These are phyloP conservation scores for Strix uralensis DNA, from an alignment of 2,113 vertebrate genomes.

Conservation along the genomic window DNA sequence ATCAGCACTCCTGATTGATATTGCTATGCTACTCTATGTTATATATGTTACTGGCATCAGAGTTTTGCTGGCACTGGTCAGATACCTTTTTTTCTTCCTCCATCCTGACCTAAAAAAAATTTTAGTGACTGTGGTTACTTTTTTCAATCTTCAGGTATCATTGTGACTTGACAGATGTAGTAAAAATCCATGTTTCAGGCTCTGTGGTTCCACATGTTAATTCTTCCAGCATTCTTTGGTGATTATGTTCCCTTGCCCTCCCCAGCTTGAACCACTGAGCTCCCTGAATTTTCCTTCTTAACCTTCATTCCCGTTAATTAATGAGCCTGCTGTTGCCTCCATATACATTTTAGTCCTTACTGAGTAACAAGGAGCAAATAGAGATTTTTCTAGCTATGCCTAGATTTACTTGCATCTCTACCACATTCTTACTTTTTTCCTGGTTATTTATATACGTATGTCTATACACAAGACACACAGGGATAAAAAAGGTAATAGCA, in stretches of 20 bases:
- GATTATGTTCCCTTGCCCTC: slow-evolving; percentile 30
- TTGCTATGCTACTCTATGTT: background rate
- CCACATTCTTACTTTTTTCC: background rate
- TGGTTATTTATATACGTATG: background rate
- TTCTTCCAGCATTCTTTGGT: background rate
- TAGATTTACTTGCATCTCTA: background rate
- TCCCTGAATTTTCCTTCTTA: slow-evolving; percentile 44
- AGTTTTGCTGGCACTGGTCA: background rate
- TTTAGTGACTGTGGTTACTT: background rate
- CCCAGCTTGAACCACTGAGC: background rate
- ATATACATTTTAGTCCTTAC: background rate
- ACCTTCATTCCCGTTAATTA: slow-evolving; percentile 31
- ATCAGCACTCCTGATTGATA: background rate
- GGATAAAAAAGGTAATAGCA: background rate
- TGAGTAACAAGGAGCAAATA: background rate
- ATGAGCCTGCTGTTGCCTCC: slow-evolving; percentile 16
- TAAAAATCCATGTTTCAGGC: background rate
- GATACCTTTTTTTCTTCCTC: background rate
- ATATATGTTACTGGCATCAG: background rate
- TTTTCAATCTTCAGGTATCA: background rate
- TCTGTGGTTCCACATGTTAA: background rate
- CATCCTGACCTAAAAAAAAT: background rate
- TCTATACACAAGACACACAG: background rate
- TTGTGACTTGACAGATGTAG: background rate
- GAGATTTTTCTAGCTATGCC: background rate